phyloP scores from a whole-genome alignment of 2,888 invertebrate species.

The Metalampra italica region DNA sequence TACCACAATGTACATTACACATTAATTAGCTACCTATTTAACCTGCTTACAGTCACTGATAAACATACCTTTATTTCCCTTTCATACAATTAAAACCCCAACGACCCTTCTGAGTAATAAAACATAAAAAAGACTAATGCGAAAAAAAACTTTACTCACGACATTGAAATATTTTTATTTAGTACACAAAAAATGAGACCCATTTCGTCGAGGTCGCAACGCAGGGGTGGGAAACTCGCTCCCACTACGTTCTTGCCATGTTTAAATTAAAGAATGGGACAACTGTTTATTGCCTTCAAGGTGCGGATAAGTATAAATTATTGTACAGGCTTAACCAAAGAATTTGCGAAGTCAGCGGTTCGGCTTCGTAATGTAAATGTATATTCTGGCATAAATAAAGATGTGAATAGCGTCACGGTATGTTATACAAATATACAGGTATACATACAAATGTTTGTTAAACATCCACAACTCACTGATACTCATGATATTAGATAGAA shows the following conservation, averaged over 20 bases:
- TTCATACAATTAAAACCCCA: conserved; percentile 7
- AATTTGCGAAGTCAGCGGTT: background rate
- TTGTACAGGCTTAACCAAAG: conserved; percentile 2
- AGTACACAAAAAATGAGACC: conserved; percentile 36
- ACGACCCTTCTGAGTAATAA: conserved; percentile 18
- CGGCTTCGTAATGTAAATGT: background rate
- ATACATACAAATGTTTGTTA: too few relatives aligned
- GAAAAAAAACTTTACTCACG: conserved; percentile 25
- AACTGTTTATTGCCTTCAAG: conserved; percentile 10
- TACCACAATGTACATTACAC: too few relatives aligned
- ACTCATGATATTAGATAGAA: too few relatives aligned
- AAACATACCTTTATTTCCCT: background rate
- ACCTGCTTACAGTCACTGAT: too few relatives aligned
- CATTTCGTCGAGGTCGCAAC: conserved; percentile 22
- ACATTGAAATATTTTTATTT: conserved; percentile 32
- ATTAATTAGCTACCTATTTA: too few relatives aligned
- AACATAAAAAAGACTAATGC: conserved; percentile 30
- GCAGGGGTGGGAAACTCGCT: conserved; percentile 13
- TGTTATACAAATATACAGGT: too few relatives aligned
- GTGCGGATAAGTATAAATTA: conserved; percentile 10
- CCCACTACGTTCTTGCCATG: conserved; percentile 9
- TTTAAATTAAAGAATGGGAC: conserved; percentile 17
- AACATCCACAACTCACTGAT: too few relatives aligned
- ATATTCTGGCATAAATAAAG: background rate
- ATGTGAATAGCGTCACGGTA: too few relatives aligned